These are phyloP conservation scores for Acanthurus leucopareius DNA, from an alignment of 2,797 vertebrate species.

Conservation along the genomic window DNA sequence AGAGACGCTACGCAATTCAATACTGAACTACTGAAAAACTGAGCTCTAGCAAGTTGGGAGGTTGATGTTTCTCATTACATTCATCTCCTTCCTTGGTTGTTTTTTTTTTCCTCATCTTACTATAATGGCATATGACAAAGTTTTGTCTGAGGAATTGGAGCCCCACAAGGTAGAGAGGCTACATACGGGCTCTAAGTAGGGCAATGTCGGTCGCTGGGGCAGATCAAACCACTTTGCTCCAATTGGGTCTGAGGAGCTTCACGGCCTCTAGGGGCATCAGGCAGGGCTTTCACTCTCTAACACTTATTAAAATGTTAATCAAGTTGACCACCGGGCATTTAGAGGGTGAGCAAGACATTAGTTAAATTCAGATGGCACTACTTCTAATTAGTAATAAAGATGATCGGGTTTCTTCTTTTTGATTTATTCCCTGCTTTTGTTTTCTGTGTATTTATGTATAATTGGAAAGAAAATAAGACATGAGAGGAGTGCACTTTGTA, in stretches of 20 bases:
- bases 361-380: slow-evolving; percentile 68
- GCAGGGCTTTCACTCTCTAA: not conserved
- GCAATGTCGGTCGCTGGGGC: not conserved
- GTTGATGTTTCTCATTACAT: slow-evolving; percentile 4
- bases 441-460: slow-evolving; percentile 34
- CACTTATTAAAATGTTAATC: slow-evolving; percentile 87
- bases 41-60: slow-evolving; percentile 17
- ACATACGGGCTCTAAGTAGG: not conserved
- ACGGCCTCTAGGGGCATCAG: not conserved
- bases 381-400: slow-evolving; percentile 84
- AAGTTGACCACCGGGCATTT: slow-evolving; percentile 85
- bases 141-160: slow-evolving; percentile 81
- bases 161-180: not conserved
- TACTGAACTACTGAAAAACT: slow-evolving; percentile 1
- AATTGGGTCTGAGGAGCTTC: not conserved
- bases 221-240: slow-evolving; percentile 15
- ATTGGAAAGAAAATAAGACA: slow-evolving; percentile 34
- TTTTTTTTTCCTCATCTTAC: slow-evolving; percentile 18
- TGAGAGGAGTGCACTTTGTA: not conserved
- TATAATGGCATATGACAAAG: slow-evolving; percentile 63
- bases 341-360: slow-evolving; percentile 78
- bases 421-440: slow-evolving; percentile 64
- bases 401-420: slow-evolving; percentile 66
- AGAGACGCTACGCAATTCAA: not conserved
- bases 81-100: slow-evolving; percentile 8